A percentile compares a stretch with the other conserved stretches of the same genome.
These are phyloP conservation scores for Lepetodrilus schrolli DNA, from an alignment of 2,888 invertebrate species.

Conservation along the genomic window DNA sequence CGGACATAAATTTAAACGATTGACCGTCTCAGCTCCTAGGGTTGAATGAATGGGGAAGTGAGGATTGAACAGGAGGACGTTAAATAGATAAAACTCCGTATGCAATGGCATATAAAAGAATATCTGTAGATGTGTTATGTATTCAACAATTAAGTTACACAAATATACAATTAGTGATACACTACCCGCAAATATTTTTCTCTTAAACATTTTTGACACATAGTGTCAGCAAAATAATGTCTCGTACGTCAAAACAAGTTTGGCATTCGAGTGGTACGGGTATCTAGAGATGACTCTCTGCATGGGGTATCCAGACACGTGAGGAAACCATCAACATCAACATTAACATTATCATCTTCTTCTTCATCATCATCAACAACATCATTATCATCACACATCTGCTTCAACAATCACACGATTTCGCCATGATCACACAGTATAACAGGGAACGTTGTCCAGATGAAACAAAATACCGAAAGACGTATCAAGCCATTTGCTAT, in stretches of 20 bases:
- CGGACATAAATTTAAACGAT: not conserved
- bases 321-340: no score
- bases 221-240: not conserved
- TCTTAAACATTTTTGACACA: not conserved
- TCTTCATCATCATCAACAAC: not conserved
- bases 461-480: not conserved
- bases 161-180: slow-evolving; percentile 10
- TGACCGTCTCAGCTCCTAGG: no score
- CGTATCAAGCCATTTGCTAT: not conserved
- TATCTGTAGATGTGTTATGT: slow-evolving; percentile 18
- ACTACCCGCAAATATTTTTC: slow-evolving; percentile 8
- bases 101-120: slow-evolving; percentile 24
- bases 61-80: not conserved
- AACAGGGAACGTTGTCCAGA: not conserved
- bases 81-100: not conserved
- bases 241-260: not conserved
- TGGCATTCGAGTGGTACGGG: not conserved
- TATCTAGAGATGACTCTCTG: not conserved
- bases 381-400: not conserved
- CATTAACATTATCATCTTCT: not conserved
- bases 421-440: not conserved
- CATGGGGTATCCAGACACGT: no score
- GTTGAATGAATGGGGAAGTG: not conserved
- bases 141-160: slow-evolving; percentile 16
- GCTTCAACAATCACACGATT: slow-evolving; percentile 1